phyloP scores from a whole-genome alignment of 2,797 vertebrate species.

The Heteromormyrus szaboi region DNA sequence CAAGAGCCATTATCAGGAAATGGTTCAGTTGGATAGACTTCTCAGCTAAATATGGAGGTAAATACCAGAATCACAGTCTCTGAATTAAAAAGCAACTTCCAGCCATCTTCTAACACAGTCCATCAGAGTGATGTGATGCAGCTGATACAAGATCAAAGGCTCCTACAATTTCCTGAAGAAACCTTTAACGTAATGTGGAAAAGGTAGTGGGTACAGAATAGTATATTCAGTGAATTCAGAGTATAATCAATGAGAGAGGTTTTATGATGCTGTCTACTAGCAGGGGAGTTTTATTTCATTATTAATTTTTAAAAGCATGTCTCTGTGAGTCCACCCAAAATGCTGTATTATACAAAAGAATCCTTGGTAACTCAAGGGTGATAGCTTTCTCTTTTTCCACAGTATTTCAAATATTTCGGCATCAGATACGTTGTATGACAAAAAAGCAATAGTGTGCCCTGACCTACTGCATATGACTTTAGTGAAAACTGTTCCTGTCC shows the following conservation, averaged over 20 bases:
- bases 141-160: not conserved
- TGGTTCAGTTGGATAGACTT: not conserved
- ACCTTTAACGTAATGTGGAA: not conserved
- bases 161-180: not conserved
- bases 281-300: not conserved
- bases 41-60: not conserved
- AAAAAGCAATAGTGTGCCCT: not conserved
- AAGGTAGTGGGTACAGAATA: not conserved
- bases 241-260: not conserved
- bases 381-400: not conserved
- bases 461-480: not conserved
- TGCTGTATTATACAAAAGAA: not conserved
- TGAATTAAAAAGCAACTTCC: not conserved
- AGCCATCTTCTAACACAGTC: not conserved
- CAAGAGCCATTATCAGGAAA: not conserved
- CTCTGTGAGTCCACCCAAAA: not conserved
- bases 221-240: not conserved
- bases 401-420: not conserved
- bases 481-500: not conserved
- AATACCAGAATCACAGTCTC: not conserved
- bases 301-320: not conserved
- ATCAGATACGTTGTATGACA: not conserved
- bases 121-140: not conserved
- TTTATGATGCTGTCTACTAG: not conserved
- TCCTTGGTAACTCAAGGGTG: not conserved